phyloP scores from a whole-genome alignment of 1,140 invertebrate species.

The Hycleus phaleratus region DNA sequence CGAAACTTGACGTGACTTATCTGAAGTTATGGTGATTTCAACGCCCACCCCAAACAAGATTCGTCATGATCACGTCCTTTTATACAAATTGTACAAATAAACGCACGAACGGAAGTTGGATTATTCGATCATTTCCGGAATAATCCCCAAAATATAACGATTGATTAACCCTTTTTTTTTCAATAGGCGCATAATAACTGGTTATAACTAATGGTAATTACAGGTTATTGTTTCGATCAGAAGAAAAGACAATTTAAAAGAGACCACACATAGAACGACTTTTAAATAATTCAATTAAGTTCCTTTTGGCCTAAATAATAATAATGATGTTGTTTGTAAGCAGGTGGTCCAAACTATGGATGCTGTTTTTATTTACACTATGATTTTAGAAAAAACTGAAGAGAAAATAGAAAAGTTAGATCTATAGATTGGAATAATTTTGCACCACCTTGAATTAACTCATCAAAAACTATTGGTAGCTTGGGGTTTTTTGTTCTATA shows the following conservation, averaged over 20 bases:
- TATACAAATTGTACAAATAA: no score
- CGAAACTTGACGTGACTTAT: no score
- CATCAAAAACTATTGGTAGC: slow-evolving; percentile 3
- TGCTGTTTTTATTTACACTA: slow-evolving; percentile 10
- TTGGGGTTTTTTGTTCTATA: no score
- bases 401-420: no score
- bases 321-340: neutral
- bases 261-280: neutral
- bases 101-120: no score
- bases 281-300: slow-evolving; percentile 15
- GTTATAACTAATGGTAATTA: slow-evolving; percentile 4
- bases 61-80: no score
- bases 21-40: no score
- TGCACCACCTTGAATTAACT: slow-evolving; percentile 14
- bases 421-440: slow-evolving; percentile 5
- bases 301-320: neutral
- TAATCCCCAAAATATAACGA: no score
- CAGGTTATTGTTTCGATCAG: slow-evolving; percentile 1
- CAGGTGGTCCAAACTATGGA: slow-evolving; percentile 3
- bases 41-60: no score
- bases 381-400: slow-evolving; percentile 2
- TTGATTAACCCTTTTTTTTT: no score
- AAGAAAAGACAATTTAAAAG: neutral
- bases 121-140: no score
- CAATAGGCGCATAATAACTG: no score